Base-by-base conservation (phyloP, 2,113 vertebrate genomes). In the Larimichthys crocea region DNA sequence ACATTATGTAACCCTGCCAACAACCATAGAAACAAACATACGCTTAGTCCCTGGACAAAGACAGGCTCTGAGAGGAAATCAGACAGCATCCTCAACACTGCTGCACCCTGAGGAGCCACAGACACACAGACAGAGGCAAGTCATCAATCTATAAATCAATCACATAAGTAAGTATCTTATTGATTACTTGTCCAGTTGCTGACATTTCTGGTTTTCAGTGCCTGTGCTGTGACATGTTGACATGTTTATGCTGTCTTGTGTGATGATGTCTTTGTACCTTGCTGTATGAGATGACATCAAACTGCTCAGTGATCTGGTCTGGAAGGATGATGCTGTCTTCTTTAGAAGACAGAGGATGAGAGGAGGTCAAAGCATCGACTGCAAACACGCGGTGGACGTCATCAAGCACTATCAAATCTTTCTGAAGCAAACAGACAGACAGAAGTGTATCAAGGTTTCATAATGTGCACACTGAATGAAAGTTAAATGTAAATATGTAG, bases 61-160 rank as follows among this genome's bases (percentile, higher is more conserved):
- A 97, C n/a, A 0, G 81, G 0, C 78, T 99, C 97, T 0, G 91
- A 94, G 56, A 99, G 95, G 89, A 99, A 97, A 69, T 92, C 88
- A 0, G 98, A 98, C 14, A 99, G 93, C 98, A 99, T 99, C 79
- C 97, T 94, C 67, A 99, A 79, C 67, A 99, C 97, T 0, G 97
- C 95, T 0, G 96, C 98, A 5, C 98, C 98, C 97, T 99, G 80
- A 69, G 53, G 80, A 77, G 60, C 14, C 22, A 87, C 10, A 53
- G 16, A 44, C 22, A 53, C 0, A 79, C 31, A 29, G 22, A 69
- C 15, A 84, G 53, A 26, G 20, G 4, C 5, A 53, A 46, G 7
- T 4, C 8, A 40, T 70, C 22, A 63, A 0, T 60, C 10, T 14
- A 14, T 42, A 17, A n/a, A 46, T 17, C 26, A 35, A 10, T 31